Evolutionary conservation across 2,797 vertebrate species (phyloP).

Genomic region (Chelonia mydas): DNA sequence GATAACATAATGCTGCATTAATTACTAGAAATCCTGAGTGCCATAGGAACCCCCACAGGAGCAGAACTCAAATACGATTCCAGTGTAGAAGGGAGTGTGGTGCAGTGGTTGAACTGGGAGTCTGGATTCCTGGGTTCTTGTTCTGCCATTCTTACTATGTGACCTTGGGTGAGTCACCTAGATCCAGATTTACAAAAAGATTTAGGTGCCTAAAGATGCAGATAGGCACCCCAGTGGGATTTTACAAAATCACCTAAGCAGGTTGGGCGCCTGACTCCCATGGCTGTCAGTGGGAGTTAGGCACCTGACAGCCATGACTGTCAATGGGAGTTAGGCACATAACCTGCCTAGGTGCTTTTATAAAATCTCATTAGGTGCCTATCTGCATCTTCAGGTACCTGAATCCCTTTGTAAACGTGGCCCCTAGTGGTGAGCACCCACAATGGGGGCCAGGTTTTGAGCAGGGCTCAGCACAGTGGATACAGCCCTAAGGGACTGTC

Average conservation of each 20-base stretch:
- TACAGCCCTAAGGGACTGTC: too few species aligned
- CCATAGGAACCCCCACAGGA: neutral
- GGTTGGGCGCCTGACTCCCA: neutral
- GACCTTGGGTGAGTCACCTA: neutral
- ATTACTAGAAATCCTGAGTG: neutral
- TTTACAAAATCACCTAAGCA: neutral
- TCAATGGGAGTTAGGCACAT: neutral
- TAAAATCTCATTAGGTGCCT: neutral
- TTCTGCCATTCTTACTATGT: neutral
- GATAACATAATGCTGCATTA: neutral
- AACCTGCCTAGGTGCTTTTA: neutral
- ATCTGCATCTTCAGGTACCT: neutral
- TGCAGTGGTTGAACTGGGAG: rapidly evolving
- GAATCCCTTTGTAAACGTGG: neutral
- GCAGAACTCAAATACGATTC: neutral
- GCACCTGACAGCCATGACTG: too few species aligned
- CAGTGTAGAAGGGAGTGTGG: neutral
- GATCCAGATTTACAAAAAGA: neutral
- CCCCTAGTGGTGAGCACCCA: neutral
- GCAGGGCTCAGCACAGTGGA: neutral
- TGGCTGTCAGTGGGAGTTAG: neutral
- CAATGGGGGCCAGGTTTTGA: neutral
- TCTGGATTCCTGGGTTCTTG: neutral
- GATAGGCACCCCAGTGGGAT: neutral
- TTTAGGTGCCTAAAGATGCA: neutral